phyloP scores from a whole-genome alignment of 53 echinoderm and acorn worm genomes.

The Temnopleurus reevesii region DNA sequence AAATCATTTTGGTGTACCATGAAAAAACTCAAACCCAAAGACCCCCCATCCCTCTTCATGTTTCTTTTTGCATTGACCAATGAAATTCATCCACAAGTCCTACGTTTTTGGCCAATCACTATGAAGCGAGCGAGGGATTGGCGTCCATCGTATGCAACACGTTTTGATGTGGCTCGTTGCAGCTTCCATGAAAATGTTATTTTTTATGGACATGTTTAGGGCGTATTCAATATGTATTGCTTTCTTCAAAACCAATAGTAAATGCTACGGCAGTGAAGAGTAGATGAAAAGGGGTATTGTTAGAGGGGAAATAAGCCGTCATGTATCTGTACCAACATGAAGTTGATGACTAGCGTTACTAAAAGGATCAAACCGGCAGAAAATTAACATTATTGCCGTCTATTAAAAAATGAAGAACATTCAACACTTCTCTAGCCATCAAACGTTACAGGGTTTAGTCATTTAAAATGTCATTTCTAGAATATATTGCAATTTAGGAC shows the following conservation, averaged over 20 bases:
- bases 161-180: conserved; percentile 8
- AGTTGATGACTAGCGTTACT: no score
- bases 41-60: background rate
- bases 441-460: no score
- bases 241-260: background rate
- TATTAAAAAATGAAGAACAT: no score
- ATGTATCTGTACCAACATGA: no score
- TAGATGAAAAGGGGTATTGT: background rate
- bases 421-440: no score
- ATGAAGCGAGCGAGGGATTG: background rate
- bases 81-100: conserved; percentile 8
- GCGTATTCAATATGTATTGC: background rate
- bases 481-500: no score
- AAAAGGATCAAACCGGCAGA: no score
- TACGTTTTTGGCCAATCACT: background rate
- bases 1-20: background rate
- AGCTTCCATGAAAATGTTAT: background rate
- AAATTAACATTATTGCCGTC: no score
- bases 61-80: background rate
- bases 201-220: conserved; percentile 14
- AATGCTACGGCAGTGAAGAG: background rate
- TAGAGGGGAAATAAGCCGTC: background rate
- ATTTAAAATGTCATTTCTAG: no score
- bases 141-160: background rate
- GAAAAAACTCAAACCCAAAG: background rate